Evolutionary conservation across 2,888 invertebrate species (phyloP), one percentile per base, ranked within the genome.

Genomic region (Pheosia tremula): DNA sequence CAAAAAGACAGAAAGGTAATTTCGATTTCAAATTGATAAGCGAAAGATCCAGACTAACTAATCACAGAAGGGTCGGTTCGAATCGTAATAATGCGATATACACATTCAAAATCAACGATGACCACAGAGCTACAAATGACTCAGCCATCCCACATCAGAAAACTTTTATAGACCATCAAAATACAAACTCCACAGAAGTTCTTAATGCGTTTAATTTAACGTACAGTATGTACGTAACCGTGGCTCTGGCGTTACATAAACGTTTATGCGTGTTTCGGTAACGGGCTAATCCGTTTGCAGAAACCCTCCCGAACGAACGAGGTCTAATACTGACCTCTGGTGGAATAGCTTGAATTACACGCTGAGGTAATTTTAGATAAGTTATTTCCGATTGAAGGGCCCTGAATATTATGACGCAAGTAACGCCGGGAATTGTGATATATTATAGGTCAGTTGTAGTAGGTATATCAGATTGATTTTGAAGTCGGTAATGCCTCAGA

Each of bases 261-360:
- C 67, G 71, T 71, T 75, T 67, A 68, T 59, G 63, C 55, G 63
- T 63, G 64, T 74, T 75, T 70, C 69, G 62, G 66, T 67, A 63
- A 56, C 63, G 56, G 66, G 60, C 63, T 66, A 67, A 70, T 59
- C 63, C 59, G 62, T 53, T 57, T 57, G 61, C 10, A 57, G 56
- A 38, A 56, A 57, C 75, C 57, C 63, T 63, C 60, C 56, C 57
- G 56, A 63, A 65, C 62, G 58, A 59, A 60, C 62, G 65, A 54
- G 58, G 59, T 57, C 62, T 57, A 60, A 57, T 59, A 60, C 62
- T 60, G 41, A 38, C 52, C 53, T 57, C 56, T 38, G 57, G 55
- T 55, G 50, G 56, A 66, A 66, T 74, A 57, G 63, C 60, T 62
- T n/a, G 41, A 65, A 65, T 67, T 59, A 60, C 58, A 59, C 38